phyloP scores from a whole-genome alignment of 2,888 invertebrate species.

The Pachymerium ferrugineum region DNA sequence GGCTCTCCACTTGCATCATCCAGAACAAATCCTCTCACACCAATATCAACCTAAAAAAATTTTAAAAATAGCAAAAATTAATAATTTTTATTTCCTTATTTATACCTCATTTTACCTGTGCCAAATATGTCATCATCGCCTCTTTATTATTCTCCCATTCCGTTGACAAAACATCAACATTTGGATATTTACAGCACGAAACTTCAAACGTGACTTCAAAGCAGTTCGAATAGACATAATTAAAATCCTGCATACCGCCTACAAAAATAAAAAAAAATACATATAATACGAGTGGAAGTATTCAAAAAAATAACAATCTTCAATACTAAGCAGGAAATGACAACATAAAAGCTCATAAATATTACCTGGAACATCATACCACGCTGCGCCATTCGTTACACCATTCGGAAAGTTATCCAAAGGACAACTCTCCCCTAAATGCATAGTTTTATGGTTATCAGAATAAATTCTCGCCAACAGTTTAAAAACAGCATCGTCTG shows the following conservation, averaged over 20 bases:
- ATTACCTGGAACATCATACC: conserved; percentile 78
- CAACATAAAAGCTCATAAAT: conserved; percentile 39
- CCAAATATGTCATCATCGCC: conserved; percentile 51
- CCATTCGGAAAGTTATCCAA: conserved; percentile 68
- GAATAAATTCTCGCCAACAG: conserved; percentile 72
- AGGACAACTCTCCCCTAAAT: conserved; percentile 58
- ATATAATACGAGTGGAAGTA: neutral
- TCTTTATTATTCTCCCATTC: conserved; percentile 53
- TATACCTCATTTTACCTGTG: conserved; percentile 46
- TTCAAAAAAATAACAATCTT: neutral
- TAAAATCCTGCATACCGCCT: conserved; percentile 57
- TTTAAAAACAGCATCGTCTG: conserved; percentile 76
- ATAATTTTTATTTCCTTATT: neutral
- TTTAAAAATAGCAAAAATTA: neutral
- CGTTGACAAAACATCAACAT: conserved; percentile 43
- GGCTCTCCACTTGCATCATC: conserved; percentile 59
- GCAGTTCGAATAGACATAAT: conserved; percentile 53
- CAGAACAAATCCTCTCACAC: conserved; percentile 54
- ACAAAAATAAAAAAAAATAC: conserved; percentile 37
- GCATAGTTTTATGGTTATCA: conserved; percentile 68
- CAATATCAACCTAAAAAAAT: conserved; percentile 49
- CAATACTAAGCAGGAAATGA: neutral
- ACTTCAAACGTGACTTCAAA: conserved; percentile 55
- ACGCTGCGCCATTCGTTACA: conserved; percentile 84
- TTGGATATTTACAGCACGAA: conserved; percentile 53